phyloP scores from a whole-genome alignment of 2,113 vertebrate species.

The Apodemus speciosus region DNA sequence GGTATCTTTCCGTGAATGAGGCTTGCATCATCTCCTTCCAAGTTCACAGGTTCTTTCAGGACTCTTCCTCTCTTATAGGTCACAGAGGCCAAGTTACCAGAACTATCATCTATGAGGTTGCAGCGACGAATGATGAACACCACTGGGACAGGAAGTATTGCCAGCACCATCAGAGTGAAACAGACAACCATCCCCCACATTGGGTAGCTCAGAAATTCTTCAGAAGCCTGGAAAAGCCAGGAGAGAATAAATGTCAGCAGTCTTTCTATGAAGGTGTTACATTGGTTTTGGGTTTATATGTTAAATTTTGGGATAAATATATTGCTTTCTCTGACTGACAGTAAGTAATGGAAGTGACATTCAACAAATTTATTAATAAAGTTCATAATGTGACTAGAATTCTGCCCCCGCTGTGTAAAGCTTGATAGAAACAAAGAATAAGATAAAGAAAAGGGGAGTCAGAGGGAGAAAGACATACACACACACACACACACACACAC shows the following conservation, averaged over 20 bases:
- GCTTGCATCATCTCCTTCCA: conserved; percentile 92
- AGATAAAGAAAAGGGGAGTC: neutral
- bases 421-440: neutral
- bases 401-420: neutral
- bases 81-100: conserved; percentile 89
- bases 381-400: neutral
- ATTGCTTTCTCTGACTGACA: neutral
- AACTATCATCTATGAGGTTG: conserved; percentile 90
- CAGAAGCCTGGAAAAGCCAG: conserved; percentile 86
- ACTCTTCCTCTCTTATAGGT: conserved; percentile 96
- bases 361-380: neutral
- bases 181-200: conserved; percentile 92
- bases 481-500: neutral
- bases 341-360: neutral
- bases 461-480: neutral
- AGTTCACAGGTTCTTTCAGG: conserved; percentile 90
- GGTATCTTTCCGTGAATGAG: conserved; percentile 93
- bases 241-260: neutral
- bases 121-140: conserved; percentile 91
- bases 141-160: conserved; percentile 92
- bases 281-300: neutral
- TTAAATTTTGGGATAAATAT: neutral
- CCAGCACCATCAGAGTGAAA: conserved; percentile 90
- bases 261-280: neutral
- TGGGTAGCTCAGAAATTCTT: conserved; percentile 90